Percentiles rank a stretch among this genome's conserved stretches.
Evolutionary conservation across 2,888 invertebrate genomes (phyloP).

Genomic region (Furcula furcula): DNA sequence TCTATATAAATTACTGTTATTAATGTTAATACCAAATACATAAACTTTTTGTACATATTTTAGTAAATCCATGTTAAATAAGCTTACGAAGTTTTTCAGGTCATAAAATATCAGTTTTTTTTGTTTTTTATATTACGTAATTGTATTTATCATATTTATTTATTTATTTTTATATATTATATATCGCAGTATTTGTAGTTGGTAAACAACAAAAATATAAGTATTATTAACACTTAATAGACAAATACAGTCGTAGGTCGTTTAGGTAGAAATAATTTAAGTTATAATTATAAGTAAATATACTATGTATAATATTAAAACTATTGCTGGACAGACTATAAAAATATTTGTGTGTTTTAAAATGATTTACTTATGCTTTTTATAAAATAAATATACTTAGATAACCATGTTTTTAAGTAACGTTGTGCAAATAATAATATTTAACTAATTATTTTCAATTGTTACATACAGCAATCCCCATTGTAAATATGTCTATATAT

Average conservation of each 20-base stretch:
- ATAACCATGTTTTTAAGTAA: slow-evolving; percentile 2
- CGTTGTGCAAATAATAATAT: slow-evolving; percentile 25
- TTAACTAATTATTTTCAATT: background rate
- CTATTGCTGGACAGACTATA: slow-evolving; percentile 50
- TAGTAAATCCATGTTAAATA: too few relatives aligned
- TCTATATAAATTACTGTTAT: background rate
- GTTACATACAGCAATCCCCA: slow-evolving; percentile 35
- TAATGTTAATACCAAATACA: background rate
- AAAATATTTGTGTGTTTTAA: slow-evolving; percentile 20
- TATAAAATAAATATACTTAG: slow-evolving; percentile 2
- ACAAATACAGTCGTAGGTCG: too few relatives aligned
- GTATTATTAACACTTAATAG: background rate
- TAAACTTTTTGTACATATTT: too few relatives aligned
- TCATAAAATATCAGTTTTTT: too few relatives aligned
- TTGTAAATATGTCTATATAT: slow-evolving; percentile 30
- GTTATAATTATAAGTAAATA: slow-evolving; percentile 8
- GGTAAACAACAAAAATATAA: background rate
- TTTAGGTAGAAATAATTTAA: slow-evolving; percentile 2
- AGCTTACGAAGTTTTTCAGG: too few relatives aligned
- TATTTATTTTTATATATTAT: background rate
- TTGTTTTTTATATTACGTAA: too few relatives aligned
- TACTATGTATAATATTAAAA: slow-evolving; percentile 16
- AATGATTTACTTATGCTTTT: slow-evolving; percentile 13
- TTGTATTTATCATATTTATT: too few relatives aligned
- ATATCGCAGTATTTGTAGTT: background rate